Percentiles rank a stretch among this genome's conserved stretches.
phyloP scores from a whole-genome alignment of 2,888 invertebrate species.

The Xylota sylvarum region DNA sequence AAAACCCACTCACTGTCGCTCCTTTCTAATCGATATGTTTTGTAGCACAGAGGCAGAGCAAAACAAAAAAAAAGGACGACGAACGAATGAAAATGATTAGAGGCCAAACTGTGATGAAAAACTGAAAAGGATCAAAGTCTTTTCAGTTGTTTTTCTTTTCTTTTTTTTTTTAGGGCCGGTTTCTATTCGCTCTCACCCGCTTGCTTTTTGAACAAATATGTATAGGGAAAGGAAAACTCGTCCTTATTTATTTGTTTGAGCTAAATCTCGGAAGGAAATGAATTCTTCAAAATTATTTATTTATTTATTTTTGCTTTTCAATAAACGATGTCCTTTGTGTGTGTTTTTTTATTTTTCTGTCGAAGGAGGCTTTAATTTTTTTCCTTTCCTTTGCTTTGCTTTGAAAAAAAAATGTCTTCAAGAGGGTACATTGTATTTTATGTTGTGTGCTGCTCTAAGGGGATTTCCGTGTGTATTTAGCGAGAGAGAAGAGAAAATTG shows the following conservation, averaged over 20 bases:
- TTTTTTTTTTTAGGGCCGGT: background rate
- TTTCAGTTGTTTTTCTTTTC: constrained; percentile 37
- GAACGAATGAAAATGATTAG: constrained; percentile 61
- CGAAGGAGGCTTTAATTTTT: constrained; percentile 58
- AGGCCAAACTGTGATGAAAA: constrained; percentile 53
- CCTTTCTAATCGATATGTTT: constrained; percentile 69
- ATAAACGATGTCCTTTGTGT: constrained; percentile 67
- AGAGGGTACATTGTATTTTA: constrained; percentile 5
- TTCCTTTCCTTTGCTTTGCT: constrained; percentile 29
- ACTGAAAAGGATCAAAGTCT: constrained; percentile 70
- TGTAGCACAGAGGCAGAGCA: constrained; percentile 18
- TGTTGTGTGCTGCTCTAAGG: constrained; percentile 35
- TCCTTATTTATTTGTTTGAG: constrained; percentile 62
- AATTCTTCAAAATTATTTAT: constrained; percentile 71
- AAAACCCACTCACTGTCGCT: constrained; percentile 24
- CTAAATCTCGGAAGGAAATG: constrained; percentile 70
- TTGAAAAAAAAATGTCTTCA: background rate
- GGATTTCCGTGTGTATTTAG: constrained; percentile 51
- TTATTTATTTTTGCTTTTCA: constrained; percentile 68
- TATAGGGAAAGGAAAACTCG: constrained; percentile 23
- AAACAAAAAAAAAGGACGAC: constrained; percentile 18
- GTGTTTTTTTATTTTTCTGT: constrained; percentile 14
- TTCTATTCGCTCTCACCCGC: constrained; percentile 7
- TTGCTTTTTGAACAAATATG: background rate
- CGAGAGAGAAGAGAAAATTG: background rate